phyloP scores from a whole-genome alignment of 2,797 vertebrate species.

The Chaenodraco wilsoni region DNA sequence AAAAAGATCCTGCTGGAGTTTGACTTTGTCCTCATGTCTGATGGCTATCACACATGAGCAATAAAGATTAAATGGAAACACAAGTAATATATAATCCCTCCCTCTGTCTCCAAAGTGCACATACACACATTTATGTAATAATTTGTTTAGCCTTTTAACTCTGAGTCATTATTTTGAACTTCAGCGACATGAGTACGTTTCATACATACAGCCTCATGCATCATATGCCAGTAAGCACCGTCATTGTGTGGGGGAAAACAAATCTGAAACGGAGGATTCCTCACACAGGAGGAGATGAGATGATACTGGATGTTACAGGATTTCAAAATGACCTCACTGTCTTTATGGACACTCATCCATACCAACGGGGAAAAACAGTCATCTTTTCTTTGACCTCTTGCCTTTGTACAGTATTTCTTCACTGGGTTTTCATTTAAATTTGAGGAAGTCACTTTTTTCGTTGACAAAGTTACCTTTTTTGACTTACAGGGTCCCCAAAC shows the following conservation, averaged over 20 bases:
- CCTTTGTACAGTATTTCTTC: background rate
- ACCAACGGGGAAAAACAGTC: background rate
- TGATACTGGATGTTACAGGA: conserved; percentile 27
- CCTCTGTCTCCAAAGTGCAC: conserved; percentile 22
- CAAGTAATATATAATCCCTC: conserved; percentile 14
- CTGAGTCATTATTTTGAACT: conserved; percentile 4
- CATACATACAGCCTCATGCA: background rate
- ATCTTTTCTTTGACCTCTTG: conserved; percentile 6
- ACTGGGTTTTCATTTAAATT: background rate
- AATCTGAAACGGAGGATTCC: conserved; percentile 6
- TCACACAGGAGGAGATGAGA: background rate
- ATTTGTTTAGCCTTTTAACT: background rate
- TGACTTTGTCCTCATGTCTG: conserved; percentile 36
- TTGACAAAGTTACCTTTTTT: background rate
- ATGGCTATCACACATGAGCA: conserved; percentile 36
- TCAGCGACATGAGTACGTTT: conserved; percentile 12
- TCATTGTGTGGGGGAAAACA: conserved; percentile 1
- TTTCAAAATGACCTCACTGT: conserved; percentile 12
- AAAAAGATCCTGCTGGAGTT: conserved; percentile 54
- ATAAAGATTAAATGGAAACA: conserved; percentile 41
- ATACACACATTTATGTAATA: background rate
- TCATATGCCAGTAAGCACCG: background rate
- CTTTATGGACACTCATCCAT: conserved; percentile 11
- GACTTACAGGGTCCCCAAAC: background rate
- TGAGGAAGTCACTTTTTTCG: background rate